Evolutionary conservation across 2,888 invertebrate species (phyloP).

Genomic region (Theretra japonica): DNA sequence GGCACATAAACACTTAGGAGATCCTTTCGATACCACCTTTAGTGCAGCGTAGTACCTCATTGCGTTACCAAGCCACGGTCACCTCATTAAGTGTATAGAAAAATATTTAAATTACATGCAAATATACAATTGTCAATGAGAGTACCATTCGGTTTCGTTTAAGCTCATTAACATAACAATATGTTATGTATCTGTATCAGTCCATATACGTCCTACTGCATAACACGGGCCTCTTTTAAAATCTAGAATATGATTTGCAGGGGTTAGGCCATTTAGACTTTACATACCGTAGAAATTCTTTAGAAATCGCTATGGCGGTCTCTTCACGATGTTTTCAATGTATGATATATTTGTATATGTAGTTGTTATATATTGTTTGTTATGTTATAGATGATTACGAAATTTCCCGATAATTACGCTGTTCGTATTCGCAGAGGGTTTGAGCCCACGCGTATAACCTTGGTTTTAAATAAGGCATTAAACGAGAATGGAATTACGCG

Average conservation of each 20-base stretch:
- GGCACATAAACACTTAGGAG: too few relatives aligned
- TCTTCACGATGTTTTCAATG: too few relatives aligned
- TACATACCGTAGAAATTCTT: too few relatives aligned
- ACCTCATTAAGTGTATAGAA: not conserved
- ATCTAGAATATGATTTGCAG: too few relatives aligned
- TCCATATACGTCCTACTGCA: too few relatives aligned
- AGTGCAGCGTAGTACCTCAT: not conserved
- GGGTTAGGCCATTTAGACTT: too few relatives aligned
- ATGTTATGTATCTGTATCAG: too few relatives aligned
- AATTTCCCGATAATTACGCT: slow-evolving; percentile 6
- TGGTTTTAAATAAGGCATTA: not conserved
- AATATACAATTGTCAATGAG: not conserved
- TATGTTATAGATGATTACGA: not conserved
- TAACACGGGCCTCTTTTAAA: too few relatives aligned
- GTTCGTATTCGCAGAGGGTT: not conserved
- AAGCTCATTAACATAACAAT: not conserved
- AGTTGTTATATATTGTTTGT: not conserved
- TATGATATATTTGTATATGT: too few relatives aligned
- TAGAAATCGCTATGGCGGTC: too few relatives aligned
- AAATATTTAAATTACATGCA: not conserved
- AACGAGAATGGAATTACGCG: not conserved
- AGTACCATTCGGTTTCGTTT: not conserved
- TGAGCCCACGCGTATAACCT: not conserved
- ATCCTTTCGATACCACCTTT: too few relatives aligned
- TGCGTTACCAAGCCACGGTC: not conserved